Percentiles rank a stretch among this genome's conserved stretches.
Conservation (phyloP, 2,797 vertebrate genomes). For the Balearica regulorum region DNA sequence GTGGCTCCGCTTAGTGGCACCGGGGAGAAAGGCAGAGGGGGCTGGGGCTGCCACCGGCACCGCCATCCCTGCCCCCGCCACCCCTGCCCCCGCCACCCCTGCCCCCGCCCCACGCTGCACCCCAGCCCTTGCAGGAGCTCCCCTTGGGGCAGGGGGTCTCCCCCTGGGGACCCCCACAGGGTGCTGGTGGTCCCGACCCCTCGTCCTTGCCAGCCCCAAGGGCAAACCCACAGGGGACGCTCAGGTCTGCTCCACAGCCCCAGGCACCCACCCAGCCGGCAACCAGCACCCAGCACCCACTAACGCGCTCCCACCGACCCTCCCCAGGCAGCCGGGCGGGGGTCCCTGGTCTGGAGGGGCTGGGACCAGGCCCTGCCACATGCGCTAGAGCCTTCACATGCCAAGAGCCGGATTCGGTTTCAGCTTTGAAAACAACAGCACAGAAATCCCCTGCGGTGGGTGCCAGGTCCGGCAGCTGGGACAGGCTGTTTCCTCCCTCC, state of each 20-base stretch:
- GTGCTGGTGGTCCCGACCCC: no score
- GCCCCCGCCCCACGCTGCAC: neutral
- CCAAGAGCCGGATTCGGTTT: neutral
- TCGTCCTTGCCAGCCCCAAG: neutral
- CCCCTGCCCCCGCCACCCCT: no score
- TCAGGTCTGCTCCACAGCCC: neutral
- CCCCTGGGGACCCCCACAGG: no score
- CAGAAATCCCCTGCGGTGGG: neutral
- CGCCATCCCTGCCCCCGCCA: neutral
- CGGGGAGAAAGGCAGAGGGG: neutral
- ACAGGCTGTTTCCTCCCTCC: neutral
- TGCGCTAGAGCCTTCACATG: neutral
- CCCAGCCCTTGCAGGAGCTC: neutral
- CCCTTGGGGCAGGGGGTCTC: neutral
- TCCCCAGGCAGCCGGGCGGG: fast-evolving
- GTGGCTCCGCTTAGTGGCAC: constrained; percentile 37
- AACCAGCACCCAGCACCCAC: neutral
- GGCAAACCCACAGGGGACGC: neutral
- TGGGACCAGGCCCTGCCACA: neutral
- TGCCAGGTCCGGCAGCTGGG: constrained; percentile 12
- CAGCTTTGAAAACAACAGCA: neutral
- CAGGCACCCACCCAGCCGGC: neutral
- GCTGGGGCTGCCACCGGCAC: neutral
- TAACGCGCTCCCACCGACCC: neutral
- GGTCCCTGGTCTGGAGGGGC: neutral